Base-by-base conservation (phyloP, 2,113 vertebrate genomes). In the Callipepla squamata region DNA sequence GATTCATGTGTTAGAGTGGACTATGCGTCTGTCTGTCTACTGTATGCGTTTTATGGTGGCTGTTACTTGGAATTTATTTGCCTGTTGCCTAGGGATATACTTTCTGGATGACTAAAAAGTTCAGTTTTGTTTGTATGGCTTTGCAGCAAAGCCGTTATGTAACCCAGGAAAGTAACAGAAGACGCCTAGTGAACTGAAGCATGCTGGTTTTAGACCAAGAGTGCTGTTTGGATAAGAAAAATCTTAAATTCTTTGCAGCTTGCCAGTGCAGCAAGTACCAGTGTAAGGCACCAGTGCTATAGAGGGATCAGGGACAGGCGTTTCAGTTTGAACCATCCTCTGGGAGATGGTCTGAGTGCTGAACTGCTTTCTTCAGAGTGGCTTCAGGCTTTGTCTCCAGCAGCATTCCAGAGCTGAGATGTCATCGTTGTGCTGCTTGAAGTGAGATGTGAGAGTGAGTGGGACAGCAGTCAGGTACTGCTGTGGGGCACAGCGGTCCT, bases 61-160 rank as follows among this genome's bases (percentile, higher is more conserved):
- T 92, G 48, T 53, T 87, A 73, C 92, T 92, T 75, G 89, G 80
- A 92, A 93, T 94, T 89, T 96, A 94, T 95, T 92, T 95, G 74
- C 66, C 45, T 69, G 74, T 95, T 96, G 94, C 90, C 70, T 92
- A 66, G 91, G 74, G 80, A 92, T 96, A 89, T 95, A 90, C 80
- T 93, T 90, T 96, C 83, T 90, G 66, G 69, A 89, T 94, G 70
- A 81, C 80, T 92, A 61, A 80, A 85, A 73, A 93, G 95, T 95
- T 95, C 86, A 90, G 62, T 86, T 96, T 72, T 95, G 83, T 90
- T 95, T 95, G 86, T 88, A 67, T 0, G 11, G 28, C n/a, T 87
- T 72, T 93, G 80, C 74, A 58, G 2, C 45, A 53, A 73, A 73
- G 77, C 57, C 53, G 58, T 81, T 80, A 6, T 70, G 85, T 83